Percentiles rank a stretch among this genome's conserved stretches.
Evolutionary conservation across 2,113 vertebrate genomes (phyloP).

Genomic region (Prionailurus viverrinus): DNA sequence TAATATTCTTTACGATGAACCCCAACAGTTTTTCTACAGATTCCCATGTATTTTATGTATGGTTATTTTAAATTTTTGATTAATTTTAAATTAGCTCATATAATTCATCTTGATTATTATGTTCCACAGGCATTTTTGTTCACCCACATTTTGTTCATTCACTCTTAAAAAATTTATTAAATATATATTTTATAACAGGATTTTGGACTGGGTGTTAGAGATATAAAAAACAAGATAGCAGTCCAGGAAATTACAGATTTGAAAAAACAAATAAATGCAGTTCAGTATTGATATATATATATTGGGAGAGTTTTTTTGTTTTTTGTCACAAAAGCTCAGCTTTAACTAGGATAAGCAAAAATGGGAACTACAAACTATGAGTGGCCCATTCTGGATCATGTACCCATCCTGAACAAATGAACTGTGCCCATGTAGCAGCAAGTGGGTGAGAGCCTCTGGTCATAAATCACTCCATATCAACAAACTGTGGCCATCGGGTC

Average conservation of each 20-base stretch:
- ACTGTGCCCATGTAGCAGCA: not conserved
- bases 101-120: not conserved
- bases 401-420: not conserved
- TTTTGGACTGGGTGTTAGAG: not conserved
- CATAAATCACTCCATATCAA: not conserved
- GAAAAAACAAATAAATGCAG: not conserved
- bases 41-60: not conserved
- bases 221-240: not conserved
- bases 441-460: not conserved
- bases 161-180: not conserved
- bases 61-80: not conserved
- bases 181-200: not conserved
- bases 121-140: not conserved
- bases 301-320: not conserved
- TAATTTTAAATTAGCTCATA: not conserved
- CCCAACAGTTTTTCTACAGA: not conserved
- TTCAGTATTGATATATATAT: not conserved
- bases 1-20: not conserved
- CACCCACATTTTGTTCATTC: not conserved
- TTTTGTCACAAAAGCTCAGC: not conserved
- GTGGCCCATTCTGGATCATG: not conserved
- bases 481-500: not conserved
- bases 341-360: not conserved
- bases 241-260: not conserved
- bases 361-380: not conserved